Evolutionary conservation across 2,113 vertebrate genomes (phyloP), one percentile per base, ranked within the genome.

Genomic region (Sterrhoptilus dennistouni): DNA sequence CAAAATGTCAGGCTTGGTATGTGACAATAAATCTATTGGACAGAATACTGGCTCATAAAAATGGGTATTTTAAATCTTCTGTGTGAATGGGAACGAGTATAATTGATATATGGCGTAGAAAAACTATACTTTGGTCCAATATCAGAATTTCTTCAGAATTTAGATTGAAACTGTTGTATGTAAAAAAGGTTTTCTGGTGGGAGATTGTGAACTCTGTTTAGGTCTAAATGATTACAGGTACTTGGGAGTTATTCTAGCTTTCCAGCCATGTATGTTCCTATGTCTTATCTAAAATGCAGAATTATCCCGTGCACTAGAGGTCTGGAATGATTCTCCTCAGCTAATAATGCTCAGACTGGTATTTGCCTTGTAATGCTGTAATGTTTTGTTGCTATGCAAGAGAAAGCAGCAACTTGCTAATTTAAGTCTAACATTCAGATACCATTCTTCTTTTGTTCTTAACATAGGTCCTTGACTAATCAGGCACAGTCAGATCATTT

Each of bases 381-480:
- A 22, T 93, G 93, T 95, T 97, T 93, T 95, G 95, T 96, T 96
- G 95, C 92, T 91, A 95, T 91, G 93, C 54, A 44, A 93, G 68
- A 89, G 89, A 93, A 95, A 78, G 35, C 49, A 92, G 35, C 47
- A 93, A 89, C 94, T 83, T 90, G 56, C 95, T 96, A 95, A 95
- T 95, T 95, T 93, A 93, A 81, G 94, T 83, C 38, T 87, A 83
- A 81, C 81, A 68, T 87, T 90, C 75, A 92, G 85, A 95, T 96
- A 95, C 35, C 83, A 66, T 94, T 85, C 91, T 96, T 90, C 93
- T 95, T 94, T 94, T 96, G 85, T 90, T 96, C 94, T 70, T 95
- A 96, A 96, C 87, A 70, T 96, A 95, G 79, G 66, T 29, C 91
- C 95, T 96, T 97, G 94, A 96, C 94, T 97, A 96, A 93, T 95